These are phyloP conservation scores for Epinotia nisella DNA, from an alignment of 2,888 invertebrate species.

Conservation along the genomic window DNA sequence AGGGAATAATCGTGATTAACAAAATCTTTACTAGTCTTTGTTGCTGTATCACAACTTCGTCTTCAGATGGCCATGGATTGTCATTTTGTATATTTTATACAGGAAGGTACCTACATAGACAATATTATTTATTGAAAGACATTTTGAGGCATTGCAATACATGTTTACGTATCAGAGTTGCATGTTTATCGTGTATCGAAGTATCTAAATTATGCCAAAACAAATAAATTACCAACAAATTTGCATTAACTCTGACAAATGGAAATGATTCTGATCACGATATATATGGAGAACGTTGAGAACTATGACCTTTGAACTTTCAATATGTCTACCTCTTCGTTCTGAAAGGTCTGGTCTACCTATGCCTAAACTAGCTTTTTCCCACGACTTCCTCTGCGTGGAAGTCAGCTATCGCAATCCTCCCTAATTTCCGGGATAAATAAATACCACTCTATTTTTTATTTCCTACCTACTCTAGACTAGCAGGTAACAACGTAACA, in stretches of 20 bases:
- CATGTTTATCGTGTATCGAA: neutral
- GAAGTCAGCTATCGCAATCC: neutral
- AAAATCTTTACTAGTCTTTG: no score
- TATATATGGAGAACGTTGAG: conserved; percentile 14
- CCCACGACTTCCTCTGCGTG: neutral
- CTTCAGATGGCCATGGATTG: no score
- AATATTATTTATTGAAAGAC: neutral
- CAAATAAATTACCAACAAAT: conserved; percentile 27
- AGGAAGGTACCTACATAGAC: no score
- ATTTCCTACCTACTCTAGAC: no score
- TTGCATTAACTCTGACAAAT: conserved; percentile 32
- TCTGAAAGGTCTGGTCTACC: neutral
- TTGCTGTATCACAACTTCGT: no score
- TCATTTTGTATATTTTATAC: no score
- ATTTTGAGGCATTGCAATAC: neutral
- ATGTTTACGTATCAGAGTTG: conserved; percentile 11
- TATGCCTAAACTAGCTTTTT: neutral
- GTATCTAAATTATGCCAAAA: conserved; percentile 19
- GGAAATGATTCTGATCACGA: conserved; percentile 34
- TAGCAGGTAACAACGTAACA: no score
- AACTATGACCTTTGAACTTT: conserved; percentile 29
- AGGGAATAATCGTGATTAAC: no score
- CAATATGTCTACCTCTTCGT: conserved; percentile 6
- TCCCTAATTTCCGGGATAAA: no score
- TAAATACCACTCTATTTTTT: no score